Conservation (phyloP, 2,888 invertebrate species). For the Nineta flava region DNA sequence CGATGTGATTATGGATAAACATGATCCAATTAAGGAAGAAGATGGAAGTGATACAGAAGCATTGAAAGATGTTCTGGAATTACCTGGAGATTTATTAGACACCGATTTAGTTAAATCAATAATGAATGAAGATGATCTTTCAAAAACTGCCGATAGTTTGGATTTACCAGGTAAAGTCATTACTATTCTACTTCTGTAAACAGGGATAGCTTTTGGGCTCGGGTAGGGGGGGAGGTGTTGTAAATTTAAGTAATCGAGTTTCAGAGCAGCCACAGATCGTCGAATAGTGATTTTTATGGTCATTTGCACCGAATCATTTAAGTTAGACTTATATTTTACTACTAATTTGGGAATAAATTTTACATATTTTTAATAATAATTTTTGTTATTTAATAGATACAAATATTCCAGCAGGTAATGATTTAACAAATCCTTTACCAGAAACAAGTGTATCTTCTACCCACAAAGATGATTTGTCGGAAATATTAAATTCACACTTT, state of each 20-base stretch:
- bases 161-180: constrained; percentile 26
- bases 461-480: constrained; percentile 54
- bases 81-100: constrained; percentile 46
- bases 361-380: constrained; percentile 4
- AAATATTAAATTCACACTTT: constrained; percentile 51
- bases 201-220: neutral
- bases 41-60: constrained; percentile 41
- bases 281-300: too few relatives aligned
- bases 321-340: too few relatives aligned
- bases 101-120: constrained; percentile 49
- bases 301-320: too few relatives aligned
- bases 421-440: constrained; percentile 22
- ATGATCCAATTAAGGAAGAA: constrained; percentile 13
- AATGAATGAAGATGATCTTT: constrained; percentile 43
- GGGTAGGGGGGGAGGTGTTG: neutral
- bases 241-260: constrained; percentile 2
- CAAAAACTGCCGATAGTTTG: constrained; percentile 33
- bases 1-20: constrained; percentile 1
- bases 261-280: too few relatives aligned
- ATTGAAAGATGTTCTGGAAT: constrained; percentile 45
- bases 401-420: constrained; percentile 25
- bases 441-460: constrained; percentile 31
- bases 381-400: constrained; percentile 17
- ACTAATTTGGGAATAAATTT: neutral
- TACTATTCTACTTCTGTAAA: neutral